These are phyloP conservation scores for Dendrocopos noguchii DNA, from an alignment of 2,113 vertebrate genomes.

Conservation along the genomic window DNA sequence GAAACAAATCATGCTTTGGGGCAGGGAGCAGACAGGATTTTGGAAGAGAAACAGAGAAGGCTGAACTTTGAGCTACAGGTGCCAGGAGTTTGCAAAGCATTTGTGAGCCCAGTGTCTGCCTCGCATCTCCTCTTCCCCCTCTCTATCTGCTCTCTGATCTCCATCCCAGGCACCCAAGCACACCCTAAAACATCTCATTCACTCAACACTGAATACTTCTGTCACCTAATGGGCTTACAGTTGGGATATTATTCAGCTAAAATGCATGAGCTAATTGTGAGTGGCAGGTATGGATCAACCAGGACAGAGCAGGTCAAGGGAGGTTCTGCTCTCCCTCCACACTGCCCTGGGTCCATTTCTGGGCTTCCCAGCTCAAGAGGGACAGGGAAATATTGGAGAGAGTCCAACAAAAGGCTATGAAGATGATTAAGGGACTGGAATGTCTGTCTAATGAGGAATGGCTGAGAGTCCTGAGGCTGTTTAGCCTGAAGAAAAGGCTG, in stretches of 20 bases:
- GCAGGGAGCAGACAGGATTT: background rate
- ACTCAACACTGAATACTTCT: background rate
- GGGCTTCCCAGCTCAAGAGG: no score
- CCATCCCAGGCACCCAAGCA: background rate
- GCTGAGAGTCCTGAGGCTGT: no score
- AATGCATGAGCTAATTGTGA: background rate
- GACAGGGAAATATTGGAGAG: no score
- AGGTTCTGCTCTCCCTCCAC: no score
- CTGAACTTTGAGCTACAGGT: background rate
- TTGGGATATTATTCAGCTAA: background rate
- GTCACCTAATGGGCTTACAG: constrained; percentile 35
- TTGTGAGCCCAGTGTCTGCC: background rate
- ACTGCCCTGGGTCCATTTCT: no score
- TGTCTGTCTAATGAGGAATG: no score
- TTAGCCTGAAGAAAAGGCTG: no score
- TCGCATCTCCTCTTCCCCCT: fast-evolving
- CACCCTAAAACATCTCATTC: background rate
- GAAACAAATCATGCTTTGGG: background rate
- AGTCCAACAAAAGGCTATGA: no score
- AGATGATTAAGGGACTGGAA: no score
- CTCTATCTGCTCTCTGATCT: background rate
- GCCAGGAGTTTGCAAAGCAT: fast-evolving
- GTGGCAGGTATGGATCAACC: background rate
- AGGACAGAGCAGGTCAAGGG: no score
- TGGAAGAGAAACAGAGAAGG: background rate